Evolutionary conservation across 1,140 invertebrate genomes (phyloP).

Genomic region (Rhopalosiphum padi): DNA sequence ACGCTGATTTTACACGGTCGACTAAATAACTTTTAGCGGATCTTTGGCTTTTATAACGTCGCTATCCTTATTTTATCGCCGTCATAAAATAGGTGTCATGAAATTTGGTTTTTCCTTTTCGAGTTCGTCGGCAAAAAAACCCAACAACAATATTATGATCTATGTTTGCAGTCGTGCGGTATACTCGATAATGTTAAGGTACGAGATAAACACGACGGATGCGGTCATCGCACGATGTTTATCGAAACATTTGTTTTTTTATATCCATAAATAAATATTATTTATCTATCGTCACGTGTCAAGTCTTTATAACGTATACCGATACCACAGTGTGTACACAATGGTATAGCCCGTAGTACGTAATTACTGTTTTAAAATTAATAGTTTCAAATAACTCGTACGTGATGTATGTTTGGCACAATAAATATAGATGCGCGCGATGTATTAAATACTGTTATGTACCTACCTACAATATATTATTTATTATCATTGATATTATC

Average conservation of each 20-base stretch:
- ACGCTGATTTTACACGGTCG: background rate
- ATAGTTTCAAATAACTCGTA: background rate
- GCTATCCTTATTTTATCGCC: background rate
- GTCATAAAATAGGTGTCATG: background rate
- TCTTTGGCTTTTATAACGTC: background rate
- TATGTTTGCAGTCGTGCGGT: too few relatives aligned
- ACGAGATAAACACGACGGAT: background rate
- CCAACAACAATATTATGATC: background rate
- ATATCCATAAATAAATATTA: background rate
- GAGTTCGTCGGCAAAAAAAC: background rate
- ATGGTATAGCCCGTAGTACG: background rate
- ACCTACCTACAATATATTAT: background rate
- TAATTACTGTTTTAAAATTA: background rate
- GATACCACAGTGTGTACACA: background rate
- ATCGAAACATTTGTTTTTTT: background rate
- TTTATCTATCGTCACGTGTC: background rate
- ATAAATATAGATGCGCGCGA: background rate
- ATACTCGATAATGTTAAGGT: background rate
- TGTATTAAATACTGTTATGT: background rate
- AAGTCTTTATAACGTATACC: background rate
- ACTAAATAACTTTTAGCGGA: background rate
- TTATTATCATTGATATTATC: background rate
- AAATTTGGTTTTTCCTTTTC: background rate
- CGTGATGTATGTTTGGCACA: background rate
- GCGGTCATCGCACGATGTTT: background rate